Evolutionary conservation across 2,888 invertebrate species (phyloP), one percentile per base, ranked within the genome.

Genomic region (Oligia latruncula): DNA sequence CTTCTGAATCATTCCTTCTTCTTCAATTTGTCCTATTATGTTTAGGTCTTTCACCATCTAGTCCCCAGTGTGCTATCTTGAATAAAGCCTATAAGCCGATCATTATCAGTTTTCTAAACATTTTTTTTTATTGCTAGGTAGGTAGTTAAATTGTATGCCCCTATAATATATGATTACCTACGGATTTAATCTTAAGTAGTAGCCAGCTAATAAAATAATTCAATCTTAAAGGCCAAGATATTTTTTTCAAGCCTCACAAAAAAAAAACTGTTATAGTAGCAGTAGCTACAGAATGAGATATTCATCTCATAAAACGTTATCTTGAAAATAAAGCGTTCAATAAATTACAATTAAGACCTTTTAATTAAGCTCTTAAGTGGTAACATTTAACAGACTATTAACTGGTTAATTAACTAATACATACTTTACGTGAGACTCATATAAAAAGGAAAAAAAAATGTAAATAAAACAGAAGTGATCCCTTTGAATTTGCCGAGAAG

Each of bases 281-380:
- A 49, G 55, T 60, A 40, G 52, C 81, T 40, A 70, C 52, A 55
- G 5, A 74, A 65, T 64, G 15, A 70, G 40, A 85, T 85, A 82
- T 40, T 65, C 11, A 73, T 81, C 74, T 71, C 60, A 74, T 66
- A 62, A 71, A 84, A 79, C 8, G 52, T 74, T 82, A 82, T 80
- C 85, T 80, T 62, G 2, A 81, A 71, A 68, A 58, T 78, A 78
- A 79, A 67, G 66, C 71, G 52, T 73, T 55, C n/a, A 70, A 75
- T 87, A 84, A 77, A 79, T 79, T 66, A 76, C 71, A 74, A 66
- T 85, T 66, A 84, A 77, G n/a, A 49, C 65, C 43, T 75, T 80
- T 84, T 80, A 77, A 75, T 87, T 68, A 87, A 77, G 49, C n/a
- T 62, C 64, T 73, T 77, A 80, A 80, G 52, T 73, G 70, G 15